Evolutionary conservation across 35 echinoderm and acorn worm species (phyloP).

Genomic region (Anneissia japonica): DNA sequence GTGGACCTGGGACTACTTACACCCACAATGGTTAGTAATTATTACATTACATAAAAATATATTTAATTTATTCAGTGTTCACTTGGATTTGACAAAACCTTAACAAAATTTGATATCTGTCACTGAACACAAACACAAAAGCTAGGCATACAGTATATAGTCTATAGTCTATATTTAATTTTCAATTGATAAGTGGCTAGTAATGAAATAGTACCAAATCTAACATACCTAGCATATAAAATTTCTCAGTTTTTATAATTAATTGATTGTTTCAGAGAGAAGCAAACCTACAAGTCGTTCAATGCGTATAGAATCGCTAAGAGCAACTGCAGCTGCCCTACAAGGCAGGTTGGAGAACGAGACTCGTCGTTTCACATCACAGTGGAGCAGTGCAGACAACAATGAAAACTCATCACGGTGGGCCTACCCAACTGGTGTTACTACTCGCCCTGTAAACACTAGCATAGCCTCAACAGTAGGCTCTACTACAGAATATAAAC

Average conservation of each 20-base stretch:
- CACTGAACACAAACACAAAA: neutral
- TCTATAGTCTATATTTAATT: neutral
- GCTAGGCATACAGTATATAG: neutral
- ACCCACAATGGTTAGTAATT: neutral
- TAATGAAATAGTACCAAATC: neutral
- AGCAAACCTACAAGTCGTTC: conserved; percentile 36
- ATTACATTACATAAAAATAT: no score
- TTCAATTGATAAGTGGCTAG: neutral
- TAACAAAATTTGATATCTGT: neutral
- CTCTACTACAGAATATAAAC: neutral
- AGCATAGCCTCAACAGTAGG: neutral
- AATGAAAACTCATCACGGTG: neutral
- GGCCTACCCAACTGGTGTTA: neutral
- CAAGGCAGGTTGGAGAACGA: conserved; percentile 86
- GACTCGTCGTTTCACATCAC: conserved; percentile 3
- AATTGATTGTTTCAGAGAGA: neutral
- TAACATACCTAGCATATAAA: no score
- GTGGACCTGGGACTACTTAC: neutral
- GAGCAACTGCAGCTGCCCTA: conserved; percentile 74
- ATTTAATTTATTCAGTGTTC: no score
- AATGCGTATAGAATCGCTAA: conserved; percentile 62
- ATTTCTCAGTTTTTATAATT: no score
- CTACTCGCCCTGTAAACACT: neutral
- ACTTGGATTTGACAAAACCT: neutral
- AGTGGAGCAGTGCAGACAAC: neutral